Base-by-base conservation (phyloP, 2,797 vertebrate genomes). In the Danionella dracula region DNA sequence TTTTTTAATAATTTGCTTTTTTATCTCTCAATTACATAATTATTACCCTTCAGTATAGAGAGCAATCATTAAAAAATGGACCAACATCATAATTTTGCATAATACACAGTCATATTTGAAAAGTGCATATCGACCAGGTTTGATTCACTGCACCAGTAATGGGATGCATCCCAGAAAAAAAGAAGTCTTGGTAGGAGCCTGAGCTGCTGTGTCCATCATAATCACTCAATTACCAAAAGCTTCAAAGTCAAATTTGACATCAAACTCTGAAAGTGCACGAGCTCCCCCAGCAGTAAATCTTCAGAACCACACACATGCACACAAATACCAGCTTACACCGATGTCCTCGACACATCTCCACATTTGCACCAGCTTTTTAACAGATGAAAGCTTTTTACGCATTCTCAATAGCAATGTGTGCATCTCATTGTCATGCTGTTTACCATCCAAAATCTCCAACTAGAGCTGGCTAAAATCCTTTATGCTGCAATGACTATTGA, bases 211-310 rank as follows among this genome's bases (percentile, higher is more conserved):
- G 65, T 72, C 72, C 55, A 68, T 73, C 73, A 71, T 73, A 68
- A 78, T 68, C 64, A 61, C 73, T 74, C 70, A 78, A 79, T 78
- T 76, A 78, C 62, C 55, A 66, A 56, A 66, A 66, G 58, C 66
- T 69, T 76, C 72, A 82, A 84, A 79, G 73, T 72, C 68, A 72
- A 70, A 75, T 55, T 75, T 83, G 82, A 84, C 81, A 83, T 77
- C 74, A 40, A 46, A 76, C 72, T 32, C 81, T 63, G 83, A 83
- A 89, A 89, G 89, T 84, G 78, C 88, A 82, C 80, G 87, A 90
- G 89, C 89, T 89, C 88, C 89, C 83, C 89, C 86, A 80, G 66
- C 88, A 83, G 89, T 83, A 72, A 68, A 72, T 55, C 73, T 32
- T 70, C 21, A 80, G 80, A 82, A 86, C 72, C 78, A 78, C 84